Conservation (phyloP, 1,140 invertebrate species). For the Pogonognathellus flavescens region DNA sequence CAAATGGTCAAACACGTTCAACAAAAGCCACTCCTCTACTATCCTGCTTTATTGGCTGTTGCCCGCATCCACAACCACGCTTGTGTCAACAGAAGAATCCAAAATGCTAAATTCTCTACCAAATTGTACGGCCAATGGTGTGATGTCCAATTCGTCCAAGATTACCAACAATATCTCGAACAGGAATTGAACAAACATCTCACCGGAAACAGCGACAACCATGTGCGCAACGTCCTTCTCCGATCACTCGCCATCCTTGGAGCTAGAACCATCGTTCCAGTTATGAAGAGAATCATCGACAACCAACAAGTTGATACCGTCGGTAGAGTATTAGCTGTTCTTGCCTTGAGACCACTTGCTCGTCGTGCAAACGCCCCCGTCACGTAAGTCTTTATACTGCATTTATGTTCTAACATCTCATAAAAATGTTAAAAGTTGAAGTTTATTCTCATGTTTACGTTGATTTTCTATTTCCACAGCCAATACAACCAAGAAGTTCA, state of each 20-base stretch:
- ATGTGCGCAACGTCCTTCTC: constrained; percentile 54
- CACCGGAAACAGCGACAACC: constrained; percentile 17
- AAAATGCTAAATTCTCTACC: constrained; percentile 61
- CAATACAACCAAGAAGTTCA: not conserved
- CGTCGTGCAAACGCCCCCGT: constrained; percentile 28
- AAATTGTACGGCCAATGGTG: constrained; percentile 67
- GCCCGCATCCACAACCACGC: constrained; percentile 64
- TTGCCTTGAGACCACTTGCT: constrained; percentile 58
- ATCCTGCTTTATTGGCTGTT: constrained; percentile 60
- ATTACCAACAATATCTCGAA: not conserved
- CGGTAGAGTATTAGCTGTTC: constrained; percentile 62
- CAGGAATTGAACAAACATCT: not conserved
- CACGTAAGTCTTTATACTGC: not conserved
- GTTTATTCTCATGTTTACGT: not conserved
- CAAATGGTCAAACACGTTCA: not conserved
- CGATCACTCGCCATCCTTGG: constrained; percentile 65
- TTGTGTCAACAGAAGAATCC: constrained; percentile 64
- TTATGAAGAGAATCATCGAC: constrained; percentile 63
- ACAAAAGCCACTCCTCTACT: not conserved
- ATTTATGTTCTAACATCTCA: not conserved
- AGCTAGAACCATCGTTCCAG: constrained; percentile 60
- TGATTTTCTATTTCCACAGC: not conserved
- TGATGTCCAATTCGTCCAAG: constrained; percentile 53
- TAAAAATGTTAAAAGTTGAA: too few relatives aligned
- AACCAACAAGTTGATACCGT: constrained; percentile 40